Base-by-base conservation (phyloP, 1,140 invertebrate genomes). In the Procambarus clarkii region DNA sequence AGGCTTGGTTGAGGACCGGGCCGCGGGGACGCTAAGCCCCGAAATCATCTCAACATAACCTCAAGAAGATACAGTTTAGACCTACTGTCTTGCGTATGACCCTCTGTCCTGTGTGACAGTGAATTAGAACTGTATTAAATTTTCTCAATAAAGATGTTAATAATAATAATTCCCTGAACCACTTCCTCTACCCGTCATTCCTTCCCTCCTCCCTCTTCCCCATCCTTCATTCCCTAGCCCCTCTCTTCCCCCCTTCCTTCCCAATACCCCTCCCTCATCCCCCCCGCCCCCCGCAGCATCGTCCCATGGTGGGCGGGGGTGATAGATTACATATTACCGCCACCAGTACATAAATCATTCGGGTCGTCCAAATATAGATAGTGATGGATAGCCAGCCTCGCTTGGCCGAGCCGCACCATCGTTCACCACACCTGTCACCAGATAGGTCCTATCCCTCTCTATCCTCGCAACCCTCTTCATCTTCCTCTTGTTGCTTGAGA, bases 291-390 rank as follows among this genome's bases (percentile, higher is more conserved):
- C 34, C 60, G 34, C 81, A 8, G 64, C 81, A 34, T 45, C 64
- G 46, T 84, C 80, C 60, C 34, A 54, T 9, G 58, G 54, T 60
- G 80, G 78, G 50, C 13, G 54, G 80, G 3, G n/a, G 54, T 82
- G 80, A 82, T 82, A 60, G 50, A 82, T 82, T 46, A 82, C 80
- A 60, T 60, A 82, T 82, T 82, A 82, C 24, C 80, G 44, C 80
- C 80, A 82, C 58, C 50, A 24, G 5, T 21, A 54, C 80, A 60
- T 82, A 82, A 82, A 82, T 82, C 80, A 60, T n/a, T 15, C 80
- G 50, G 9, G 18, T 60, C 50, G 80, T 8, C 80, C 80, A 82
- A 60, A 82, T 82, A 82, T 54, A 82, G 80, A 80, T 50, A 21
- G 54, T 82, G 80, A 82, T 82, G 58, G 50, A 82, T 82, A 48